Conservation (phyloP, 2,888 invertebrate species). For the Agrotis ipsilon region DNA sequence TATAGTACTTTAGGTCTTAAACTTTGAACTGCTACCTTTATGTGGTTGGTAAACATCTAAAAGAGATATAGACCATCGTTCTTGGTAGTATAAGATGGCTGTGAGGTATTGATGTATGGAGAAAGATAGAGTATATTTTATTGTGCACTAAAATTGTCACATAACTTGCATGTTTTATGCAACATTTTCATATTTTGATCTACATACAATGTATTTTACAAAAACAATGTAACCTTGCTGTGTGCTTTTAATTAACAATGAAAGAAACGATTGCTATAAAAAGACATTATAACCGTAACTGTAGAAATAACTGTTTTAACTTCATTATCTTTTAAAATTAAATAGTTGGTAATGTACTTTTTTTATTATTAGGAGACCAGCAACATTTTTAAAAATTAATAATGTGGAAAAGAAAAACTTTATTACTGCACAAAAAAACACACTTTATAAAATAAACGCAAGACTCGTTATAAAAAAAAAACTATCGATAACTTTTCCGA, state of each 20-base stretch:
- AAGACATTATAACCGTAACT: not conserved
- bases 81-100: conserved; percentile 3
- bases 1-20: conserved; percentile 51
- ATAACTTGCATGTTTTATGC: not conserved
- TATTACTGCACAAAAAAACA: not conserved
- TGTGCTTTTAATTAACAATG: not conserved
- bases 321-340: not conserved
- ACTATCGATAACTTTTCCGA: conserved; percentile 17
- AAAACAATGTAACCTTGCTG: not conserved
- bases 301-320: not conserved
- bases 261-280: not conserved
- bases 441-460: not conserved
- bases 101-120: not conserved
- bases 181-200: not conserved
- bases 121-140: not conserved
- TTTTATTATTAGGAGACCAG: no score
- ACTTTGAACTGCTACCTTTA: conserved; percentile 19
- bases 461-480: not conserved
- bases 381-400: no score
- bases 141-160: not conserved
- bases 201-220: not conserved
- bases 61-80: not conserved
- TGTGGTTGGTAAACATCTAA: conserved; percentile 3
- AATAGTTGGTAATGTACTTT: not conserved
- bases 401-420: not conserved